Conservation (phyloP, 2,888 invertebrate species). For the Drosophila hamatofila region DNA sequence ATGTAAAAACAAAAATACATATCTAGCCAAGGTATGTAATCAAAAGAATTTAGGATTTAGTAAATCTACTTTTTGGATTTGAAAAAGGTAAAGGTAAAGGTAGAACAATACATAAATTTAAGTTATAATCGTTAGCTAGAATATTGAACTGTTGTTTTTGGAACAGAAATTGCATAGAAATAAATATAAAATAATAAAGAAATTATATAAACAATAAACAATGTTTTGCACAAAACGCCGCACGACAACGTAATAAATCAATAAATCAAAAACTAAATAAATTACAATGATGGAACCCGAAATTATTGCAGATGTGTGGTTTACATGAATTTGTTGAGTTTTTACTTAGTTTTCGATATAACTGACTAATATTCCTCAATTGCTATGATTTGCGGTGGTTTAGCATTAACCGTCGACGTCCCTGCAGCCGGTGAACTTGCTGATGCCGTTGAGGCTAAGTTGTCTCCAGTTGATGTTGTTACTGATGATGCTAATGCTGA, state of each 20-base stretch:
- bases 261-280: constrained; percentile 58
- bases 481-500: constrained; percentile 47
- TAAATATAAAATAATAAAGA: constrained; percentile 63
- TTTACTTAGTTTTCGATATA: constrained; percentile 53
- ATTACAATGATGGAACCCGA: constrained; percentile 36
- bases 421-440: constrained; percentile 41
- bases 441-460: constrained; percentile 56
- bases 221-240: constrained; percentile 83
- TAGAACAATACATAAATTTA: constrained; percentile 46
- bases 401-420: constrained; percentile 68
- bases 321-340: constrained; percentile 60
- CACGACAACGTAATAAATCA: constrained; percentile 73
- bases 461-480: constrained; percentile 67
- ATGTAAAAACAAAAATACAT: constrained; percentile 66
- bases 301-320: constrained; percentile 37
- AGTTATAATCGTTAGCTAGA: constrained; percentile 38
- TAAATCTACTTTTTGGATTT: constrained; percentile 73
- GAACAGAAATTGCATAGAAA: constrained; percentile 60
- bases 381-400: constrained; percentile 85
- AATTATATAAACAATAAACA: constrained; percentile 70
- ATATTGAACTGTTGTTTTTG: constrained; percentile 39
- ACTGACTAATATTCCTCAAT: constrained; percentile 80
- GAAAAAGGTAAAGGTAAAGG: constrained; percentile 44
- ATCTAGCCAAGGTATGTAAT: constrained; percentile 63
- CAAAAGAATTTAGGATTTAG: constrained; percentile 54